Conservation (phyloP, 1,140 invertebrate genomes). For the Drosophila takahashii region DNA sequence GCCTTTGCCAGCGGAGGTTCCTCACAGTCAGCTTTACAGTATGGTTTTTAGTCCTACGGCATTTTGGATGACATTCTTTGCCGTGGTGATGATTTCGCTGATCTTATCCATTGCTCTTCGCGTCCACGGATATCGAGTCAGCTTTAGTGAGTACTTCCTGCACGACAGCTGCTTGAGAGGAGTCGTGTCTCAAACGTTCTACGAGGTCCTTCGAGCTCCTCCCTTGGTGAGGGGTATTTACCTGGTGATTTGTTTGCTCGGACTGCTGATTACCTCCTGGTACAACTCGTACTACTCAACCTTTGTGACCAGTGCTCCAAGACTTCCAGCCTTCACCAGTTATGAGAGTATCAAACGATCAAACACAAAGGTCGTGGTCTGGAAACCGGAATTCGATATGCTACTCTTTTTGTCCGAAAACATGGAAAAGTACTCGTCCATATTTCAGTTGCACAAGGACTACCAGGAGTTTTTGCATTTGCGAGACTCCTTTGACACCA, state of each 20-base stretch:
- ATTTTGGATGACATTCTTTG: conserved; percentile 27
- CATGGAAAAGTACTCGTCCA: conserved; percentile 44
- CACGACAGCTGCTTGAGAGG: conserved; percentile 69
- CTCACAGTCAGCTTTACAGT: conserved; percentile 52
- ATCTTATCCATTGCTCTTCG: conserved; percentile 24
- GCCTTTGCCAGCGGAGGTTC: conserved; percentile 56
- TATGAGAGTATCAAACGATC: conserved; percentile 60
- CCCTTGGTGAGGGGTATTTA: conserved; percentile 55
- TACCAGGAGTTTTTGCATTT: conserved; percentile 48
- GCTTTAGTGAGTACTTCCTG: conserved; percentile 34
- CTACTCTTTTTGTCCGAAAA: conserved; percentile 1
- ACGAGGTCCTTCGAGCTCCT: conserved; percentile 35
- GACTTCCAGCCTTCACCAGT: conserved; percentile 12
- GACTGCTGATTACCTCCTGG: conserved; percentile 62
- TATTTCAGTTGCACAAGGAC: conserved; percentile 48
- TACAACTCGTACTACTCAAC: conserved; percentile 73
- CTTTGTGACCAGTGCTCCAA: conserved; percentile 62
- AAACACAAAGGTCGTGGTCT: conserved; percentile 40
- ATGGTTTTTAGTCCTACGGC: conserved; percentile 48
- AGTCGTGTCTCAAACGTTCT: conserved; percentile 60
- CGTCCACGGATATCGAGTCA: conserved; percentile 43
- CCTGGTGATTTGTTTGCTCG: conserved; percentile 59
- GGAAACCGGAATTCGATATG: conserved; percentile 56
- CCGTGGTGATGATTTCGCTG: conserved; percentile 44
- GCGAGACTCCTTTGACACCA: conserved; percentile 63